A percentile compares a stretch with the other conserved stretches of the same genome.
These are phyloP conservation scores for Tinea semifulvella DNA, from an alignment of 2,888 invertebrate genomes.

Conservation along the genomic window DNA sequence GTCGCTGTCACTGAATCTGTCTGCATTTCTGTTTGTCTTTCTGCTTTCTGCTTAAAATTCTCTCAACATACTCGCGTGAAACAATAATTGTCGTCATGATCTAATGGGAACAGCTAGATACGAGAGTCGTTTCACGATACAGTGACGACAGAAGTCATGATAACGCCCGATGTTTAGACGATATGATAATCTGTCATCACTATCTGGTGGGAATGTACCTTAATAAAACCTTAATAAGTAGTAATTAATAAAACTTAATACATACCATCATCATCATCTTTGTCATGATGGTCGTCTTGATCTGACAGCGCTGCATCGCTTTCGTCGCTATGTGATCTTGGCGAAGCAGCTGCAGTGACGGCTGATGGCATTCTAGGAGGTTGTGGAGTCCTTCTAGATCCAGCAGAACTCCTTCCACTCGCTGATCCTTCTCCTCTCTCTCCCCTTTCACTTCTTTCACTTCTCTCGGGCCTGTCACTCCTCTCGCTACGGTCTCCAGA, in stretches of 20 bases:
- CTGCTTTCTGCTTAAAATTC: too few relatives aligned
- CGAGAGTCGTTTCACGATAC: too few relatives aligned
- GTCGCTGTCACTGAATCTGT: neutral
- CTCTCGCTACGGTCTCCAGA: conserved; percentile 74
- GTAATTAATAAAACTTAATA: conserved; percentile 10
- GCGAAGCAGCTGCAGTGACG: conserved; percentile 68
- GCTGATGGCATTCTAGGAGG: conserved; percentile 62
- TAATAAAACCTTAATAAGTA: too few relatives aligned
- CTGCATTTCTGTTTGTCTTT: too few relatives aligned
- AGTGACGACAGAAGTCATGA: too few relatives aligned
- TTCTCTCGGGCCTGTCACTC: conserved; percentile 62
- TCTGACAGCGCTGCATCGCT: conserved; percentile 88
- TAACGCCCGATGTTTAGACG: too few relatives aligned
- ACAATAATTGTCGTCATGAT: too few relatives aligned
- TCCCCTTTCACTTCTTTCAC: conserved; percentile 69
- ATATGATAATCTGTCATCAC: too few relatives aligned
- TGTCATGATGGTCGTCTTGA: conserved; percentile 85
- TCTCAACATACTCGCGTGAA: too few relatives aligned
- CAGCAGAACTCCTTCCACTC: conserved; percentile 67
- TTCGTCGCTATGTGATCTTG: conserved; percentile 80
- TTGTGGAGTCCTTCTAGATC: conserved; percentile 69
- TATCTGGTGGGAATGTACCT: too few relatives aligned
- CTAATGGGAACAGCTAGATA: too few relatives aligned
- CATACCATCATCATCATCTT: conserved; percentile 83
- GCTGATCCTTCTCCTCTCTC: conserved; percentile 54